phyloP scores from a whole-genome alignment of 2,113 vertebrate species.

The Corvus hawaiiensis region DNA sequence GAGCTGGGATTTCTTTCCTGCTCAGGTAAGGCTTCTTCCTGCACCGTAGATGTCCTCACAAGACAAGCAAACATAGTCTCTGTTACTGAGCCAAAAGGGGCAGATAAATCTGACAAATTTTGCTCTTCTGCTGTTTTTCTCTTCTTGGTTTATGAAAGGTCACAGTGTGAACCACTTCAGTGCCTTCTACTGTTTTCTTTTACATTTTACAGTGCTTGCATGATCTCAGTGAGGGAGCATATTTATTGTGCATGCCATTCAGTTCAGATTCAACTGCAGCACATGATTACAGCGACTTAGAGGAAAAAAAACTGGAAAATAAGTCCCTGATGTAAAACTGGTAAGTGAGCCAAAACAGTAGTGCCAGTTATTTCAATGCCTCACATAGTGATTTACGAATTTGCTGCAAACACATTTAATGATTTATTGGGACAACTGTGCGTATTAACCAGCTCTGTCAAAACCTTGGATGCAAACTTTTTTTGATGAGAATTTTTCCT shows the following conservation, averaged over 20 bases:
- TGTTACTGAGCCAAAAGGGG: constrained; percentile 10
- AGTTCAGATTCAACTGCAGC: constrained; percentile 67
- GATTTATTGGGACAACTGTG: constrained; percentile 52
- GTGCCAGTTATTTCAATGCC: constrained; percentile 76
- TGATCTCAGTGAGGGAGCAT: constrained; percentile 53
- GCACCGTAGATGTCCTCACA: background rate
- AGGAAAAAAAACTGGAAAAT: constrained; percentile 71
- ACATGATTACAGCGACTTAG: constrained; percentile 65
- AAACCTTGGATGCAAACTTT: constrained; percentile 32
- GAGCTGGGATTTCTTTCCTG: background rate
- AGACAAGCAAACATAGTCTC: background rate
- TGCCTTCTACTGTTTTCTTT: constrained; percentile 60
- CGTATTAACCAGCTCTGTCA: constrained; percentile 23
- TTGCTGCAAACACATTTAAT: constrained; percentile 44
- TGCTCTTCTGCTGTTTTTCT: constrained; percentile 27
- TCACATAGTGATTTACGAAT: constrained; percentile 57
- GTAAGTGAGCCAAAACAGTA: constrained; percentile 76
- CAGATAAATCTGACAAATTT: constrained; percentile 27
- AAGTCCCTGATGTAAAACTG: constrained; percentile 74
- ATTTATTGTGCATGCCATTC: constrained; percentile 68
- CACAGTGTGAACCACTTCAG: constrained; percentile 63
- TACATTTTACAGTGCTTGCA: constrained; percentile 58
- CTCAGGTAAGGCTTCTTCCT: constrained; percentile 36
- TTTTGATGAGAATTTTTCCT: constrained; percentile 35
- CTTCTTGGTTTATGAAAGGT: constrained; percentile 51